Evolutionary conservation across 2,113 vertebrate species (phyloP), one percentile per base, ranked within the genome.

Genomic region (Heterocephalus glaber): DNA sequence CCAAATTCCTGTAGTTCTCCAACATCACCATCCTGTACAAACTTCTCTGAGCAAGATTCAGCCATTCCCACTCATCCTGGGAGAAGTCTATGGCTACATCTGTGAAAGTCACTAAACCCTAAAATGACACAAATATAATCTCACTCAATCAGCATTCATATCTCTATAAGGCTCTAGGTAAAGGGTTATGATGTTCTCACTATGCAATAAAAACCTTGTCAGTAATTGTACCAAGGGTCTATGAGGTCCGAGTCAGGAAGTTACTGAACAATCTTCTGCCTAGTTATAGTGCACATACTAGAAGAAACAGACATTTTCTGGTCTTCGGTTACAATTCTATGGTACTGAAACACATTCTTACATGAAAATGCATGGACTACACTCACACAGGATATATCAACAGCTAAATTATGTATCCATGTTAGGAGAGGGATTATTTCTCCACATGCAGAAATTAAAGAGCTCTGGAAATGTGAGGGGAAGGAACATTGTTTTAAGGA

Each of bases 41-140:
- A 56, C 20, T 47, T 61, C 89, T 95, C 26, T 97, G 94, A 54
- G 60, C 49, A 61, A 63, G 54, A 60, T 12, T 86, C 93, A 96
- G 65, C 76, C 77, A n/a, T 38, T 72, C 82, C 95, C 95, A 97
- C 13, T 98, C 96, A 20, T 83, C 95, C 33, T 72, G 70, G 54
- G 93, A 96, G 66, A 97, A 97, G 72, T 58, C 52, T 19, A 97
- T 14, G 61, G 94, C 94, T 72, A 97, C 77, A 83, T 97, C 96
- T 26, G 16, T 79, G 66, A 97, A 96, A 14, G 77, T 94, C 89
- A 97, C 47, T 20, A 54, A 38, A 16, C 41, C 90, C 97, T 97
- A 93, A 93, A 96, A 92, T 54, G 56, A 94, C 82, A 96, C 44
- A 90, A 88, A 90, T 30, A 66, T 7, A 47, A 30, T 58, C 56